Base-by-base conservation (phyloP, 1,140 invertebrate genomes). In the Danaus plexippus region DNA sequence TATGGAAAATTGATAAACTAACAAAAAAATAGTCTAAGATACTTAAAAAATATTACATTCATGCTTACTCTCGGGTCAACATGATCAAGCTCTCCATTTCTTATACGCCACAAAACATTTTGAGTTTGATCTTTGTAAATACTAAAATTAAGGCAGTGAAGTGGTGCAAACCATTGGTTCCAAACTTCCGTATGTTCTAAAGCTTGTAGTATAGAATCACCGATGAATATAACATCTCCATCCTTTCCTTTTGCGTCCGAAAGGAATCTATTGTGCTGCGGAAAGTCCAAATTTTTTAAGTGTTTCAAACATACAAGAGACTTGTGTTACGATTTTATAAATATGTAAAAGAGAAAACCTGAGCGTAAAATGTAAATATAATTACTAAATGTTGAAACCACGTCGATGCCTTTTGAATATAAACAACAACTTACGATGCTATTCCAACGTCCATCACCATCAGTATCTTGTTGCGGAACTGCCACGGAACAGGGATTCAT, bases 121-220 rank as follows among this genome's bases (percentile, higher is more conserved):
- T 97, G 92, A 18, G 94, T 95, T 84, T 92, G 89, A 87, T 98
- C 96, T 57, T 92, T 93, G 59, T 94, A 92, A 73, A 97, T 95
- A 63, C 95, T 95, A 88, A 97, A 97, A 84, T 97, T 97, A 59
- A 97, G 89, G 75, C 92, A 94, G 85, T 97, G 95, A 70, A 96
- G 88, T 13, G 94, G 94, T 43, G 92, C 94, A 90, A 96, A 96
- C 84, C 93, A 90, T 69, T 94, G 91, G 69, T 93, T 92, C 95
- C 95, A 97, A 12, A 95, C 89, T 87, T 94, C 92, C 41, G 92
- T 92, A 69, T 93, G 92, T 72, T 91, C 90, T 64, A 97, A 82
- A 41, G 93, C 91, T 80, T 93, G 91, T 57, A 97, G 89, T 51
- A 96, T 90, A 46, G 94, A 96, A 87, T 97, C 96, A 8, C 96